Evolutionary conservation across 2,113 vertebrate genomes (phyloP).

Genomic region (Rhegmatorhina hoffmannsi): DNA sequence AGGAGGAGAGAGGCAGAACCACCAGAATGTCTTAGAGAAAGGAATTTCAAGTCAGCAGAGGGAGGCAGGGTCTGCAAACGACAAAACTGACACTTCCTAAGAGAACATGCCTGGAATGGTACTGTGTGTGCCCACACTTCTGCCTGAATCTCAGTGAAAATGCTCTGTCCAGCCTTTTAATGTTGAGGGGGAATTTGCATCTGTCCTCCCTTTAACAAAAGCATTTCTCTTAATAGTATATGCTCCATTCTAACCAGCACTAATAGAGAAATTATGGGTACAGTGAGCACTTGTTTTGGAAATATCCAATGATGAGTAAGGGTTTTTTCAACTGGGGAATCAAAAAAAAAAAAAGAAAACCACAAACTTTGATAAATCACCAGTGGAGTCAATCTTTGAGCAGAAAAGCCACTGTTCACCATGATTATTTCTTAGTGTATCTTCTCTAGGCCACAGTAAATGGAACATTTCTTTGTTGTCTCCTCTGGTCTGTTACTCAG

Average conservation of each 20-base stretch:
- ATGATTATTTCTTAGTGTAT: background rate
- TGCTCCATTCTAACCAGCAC: background rate
- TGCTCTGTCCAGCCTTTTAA: background rate
- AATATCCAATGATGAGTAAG: background rate
- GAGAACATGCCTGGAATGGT: background rate
- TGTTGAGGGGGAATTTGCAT: background rate
- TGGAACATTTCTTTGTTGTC: background rate
- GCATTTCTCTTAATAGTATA: background rate
- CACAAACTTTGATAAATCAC: background rate
- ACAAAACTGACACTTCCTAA: background rate
- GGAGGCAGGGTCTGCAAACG: background rate
- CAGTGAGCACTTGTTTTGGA: background rate
- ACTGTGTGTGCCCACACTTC: too few species aligned
- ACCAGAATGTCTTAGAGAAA: background rate
- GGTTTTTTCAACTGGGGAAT: background rate
- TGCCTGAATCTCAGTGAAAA: background rate
- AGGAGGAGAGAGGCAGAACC: background rate
- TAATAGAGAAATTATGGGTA: background rate
- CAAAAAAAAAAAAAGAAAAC: background rate
- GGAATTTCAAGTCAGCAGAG: background rate
- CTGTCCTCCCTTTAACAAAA: background rate
- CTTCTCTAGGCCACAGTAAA: background rate
- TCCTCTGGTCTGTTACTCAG: background rate
- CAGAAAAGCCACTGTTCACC: background rate
- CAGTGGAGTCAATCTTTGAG: background rate